Percentiles rank a stretch among this genome's conserved stretches.
phyloP scores from a whole-genome alignment of 2,888 invertebrate species.

The Geotrupes spiniger region DNA sequence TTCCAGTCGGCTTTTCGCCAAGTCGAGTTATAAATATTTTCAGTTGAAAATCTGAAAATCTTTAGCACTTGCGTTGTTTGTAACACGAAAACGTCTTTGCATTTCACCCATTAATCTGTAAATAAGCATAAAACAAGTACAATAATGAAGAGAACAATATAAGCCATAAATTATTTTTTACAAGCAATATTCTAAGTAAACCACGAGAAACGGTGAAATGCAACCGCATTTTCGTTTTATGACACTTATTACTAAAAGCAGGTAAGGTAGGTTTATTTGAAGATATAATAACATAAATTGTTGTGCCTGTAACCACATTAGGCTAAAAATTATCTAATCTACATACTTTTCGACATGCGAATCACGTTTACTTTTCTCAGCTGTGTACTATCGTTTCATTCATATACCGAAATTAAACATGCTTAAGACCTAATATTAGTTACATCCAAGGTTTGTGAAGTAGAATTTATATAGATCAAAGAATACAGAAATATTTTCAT shows the following conservation, averaged over 20 bases:
- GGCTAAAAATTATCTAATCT: constrained; percentile 3
- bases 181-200: constrained; percentile 4
- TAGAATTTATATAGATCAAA: constrained; percentile 23
- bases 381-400: not conserved
- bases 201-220: not conserved
- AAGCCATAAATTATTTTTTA: constrained; percentile 10
- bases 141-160: constrained; percentile 15
- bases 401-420: constrained; percentile 3
- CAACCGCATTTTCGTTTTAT: constrained; percentile 7
- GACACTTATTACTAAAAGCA: constrained; percentile 6
- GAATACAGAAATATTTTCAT: constrained; percentile 43
- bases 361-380: not conserved
- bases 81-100: constrained; percentile 2
- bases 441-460: constrained; percentile 26
- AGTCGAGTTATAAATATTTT: not conserved
- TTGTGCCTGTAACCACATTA: constrained; percentile 45
- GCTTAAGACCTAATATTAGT: constrained; percentile 22
- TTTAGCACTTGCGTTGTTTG: not conserved
- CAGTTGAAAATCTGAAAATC: no score
- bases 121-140: constrained; percentile 8
- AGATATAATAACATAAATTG: constrained; percentile 29
- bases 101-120: constrained; percentile 2
- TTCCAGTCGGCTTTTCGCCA: not conserved
- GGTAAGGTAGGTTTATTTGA: not conserved
- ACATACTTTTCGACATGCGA: not conserved